Evolutionary conservation across 2,888 invertebrate species (phyloP), one percentile per base, ranked within the genome.

Genomic region (Horisme vitalbata): DNA sequence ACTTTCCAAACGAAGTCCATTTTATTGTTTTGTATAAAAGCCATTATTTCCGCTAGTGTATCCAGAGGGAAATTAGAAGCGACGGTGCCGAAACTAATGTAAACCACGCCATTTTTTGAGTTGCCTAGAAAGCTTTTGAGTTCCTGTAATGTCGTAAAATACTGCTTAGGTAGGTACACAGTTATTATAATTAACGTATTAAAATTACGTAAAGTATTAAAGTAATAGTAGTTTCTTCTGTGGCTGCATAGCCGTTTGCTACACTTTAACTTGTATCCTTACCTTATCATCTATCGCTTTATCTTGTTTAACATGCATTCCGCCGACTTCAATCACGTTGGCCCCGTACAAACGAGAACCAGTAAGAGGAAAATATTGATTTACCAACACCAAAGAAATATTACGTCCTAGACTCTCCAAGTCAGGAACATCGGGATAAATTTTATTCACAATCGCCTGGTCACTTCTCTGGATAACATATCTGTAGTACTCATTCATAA

Each of bases 61-160:
- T 90, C 79, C 8, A 75, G 65, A 0, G 93, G 91, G 61, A 95
- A 84, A 6, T 92, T 89, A 41, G 91, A 91, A 47, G 94, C 91
- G 87, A 94, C 92, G 0, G 94, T 94, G 1, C 95, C 95, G 78
- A 94, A 90, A 68, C 93, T 94, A 61, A 95, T 94, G 67, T 92
- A 92, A 33, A 95, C 85, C 2, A 93, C 93, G 0, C 93, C 93
- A 27, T 92, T 79, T 14, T 88, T 75, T 0, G 94, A 91, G 36
- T 89, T 91, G 63, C 93, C 92, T 38, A 94, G 82, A 68, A 93
- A 92, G 20, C 32, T 35, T 44, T 39, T 37, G 3, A 67, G 41
- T n/a, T 39, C 52, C 68, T 68, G 59, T 32, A 31, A 28, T 20
- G 49, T 44, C 4, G n/a, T n/a, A n/a, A n/a, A n/a, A n/a, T n/a